Evolutionary conservation across 2,797 vertebrate species (phyloP).

Genomic region (Mareca penelope): DNA sequence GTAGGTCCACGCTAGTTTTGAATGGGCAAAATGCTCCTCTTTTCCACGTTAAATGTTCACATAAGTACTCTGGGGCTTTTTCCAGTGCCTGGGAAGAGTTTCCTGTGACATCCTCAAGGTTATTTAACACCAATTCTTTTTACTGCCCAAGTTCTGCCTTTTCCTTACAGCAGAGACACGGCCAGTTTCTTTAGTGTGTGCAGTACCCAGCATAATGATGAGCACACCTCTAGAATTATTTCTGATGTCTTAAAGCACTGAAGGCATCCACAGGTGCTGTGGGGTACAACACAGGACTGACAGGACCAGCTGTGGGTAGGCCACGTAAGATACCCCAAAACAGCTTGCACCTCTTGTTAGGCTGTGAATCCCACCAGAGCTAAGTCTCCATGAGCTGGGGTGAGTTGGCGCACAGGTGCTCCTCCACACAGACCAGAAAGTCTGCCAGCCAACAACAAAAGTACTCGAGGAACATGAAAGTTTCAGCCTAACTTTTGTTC

Average conservation of each 20-base stretch:
- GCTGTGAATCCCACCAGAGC: background rate
- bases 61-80: background rate
- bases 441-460: slow-evolving; percentile 2
- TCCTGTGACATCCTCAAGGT: background rate
- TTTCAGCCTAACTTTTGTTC: slow-evolving; percentile 36
- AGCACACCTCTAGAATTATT: background rate
- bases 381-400: background rate
- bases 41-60: background rate
- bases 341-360: background rate
- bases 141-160: background rate
- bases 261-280: background rate
- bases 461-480: background rate
- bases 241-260: background rate
- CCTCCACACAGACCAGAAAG: background rate
- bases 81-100: background rate
- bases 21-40: background rate
- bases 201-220: background rate
- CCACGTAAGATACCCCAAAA: background rate
- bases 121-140: background rate
- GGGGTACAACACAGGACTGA: background rate
- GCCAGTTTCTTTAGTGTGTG: background rate
- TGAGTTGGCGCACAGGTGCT: rapidly evolving
- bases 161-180: background rate
- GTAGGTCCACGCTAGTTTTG: background rate
- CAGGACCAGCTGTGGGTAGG: background rate